Evolutionary conservation across 64 coral and sea anemone genomes (phyloP), one percentile per base, ranked within the genome.

Genomic region (Dendronephthya gigantea): DNA sequence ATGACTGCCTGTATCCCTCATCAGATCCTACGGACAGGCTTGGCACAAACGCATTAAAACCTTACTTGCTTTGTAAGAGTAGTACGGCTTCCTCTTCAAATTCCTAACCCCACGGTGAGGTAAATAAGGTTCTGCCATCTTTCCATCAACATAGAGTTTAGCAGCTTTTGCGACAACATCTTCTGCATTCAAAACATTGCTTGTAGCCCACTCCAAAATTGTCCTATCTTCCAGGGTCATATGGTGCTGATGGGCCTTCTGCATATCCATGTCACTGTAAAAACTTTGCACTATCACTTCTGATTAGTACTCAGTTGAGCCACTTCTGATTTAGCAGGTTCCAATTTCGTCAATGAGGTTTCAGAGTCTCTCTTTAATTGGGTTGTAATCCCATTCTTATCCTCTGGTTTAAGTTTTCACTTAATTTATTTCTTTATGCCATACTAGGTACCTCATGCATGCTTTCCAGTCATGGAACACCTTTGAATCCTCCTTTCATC

Each of bases 401-500:
- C 31, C 13, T 16, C 16, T 76, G 13, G 69, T 32, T 6, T 7
- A 76, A 30, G 35, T 76, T 76, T 76, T 12, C 28, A 76, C n/a
- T n/a, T n/a, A n/a, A 15, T 33, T 76, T 30, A 76, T 76, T 76
- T 76, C 69, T 30, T 32, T 76, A 76, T 76, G 13, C 69, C 69
- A 76, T 35, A 76, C 25, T 12, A 76, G 69, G 69, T 33, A 76
- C 25, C 34, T 76, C 35, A 76, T 7, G n/a, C 4, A 76, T 33
- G 69, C 69, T 76, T 76, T 76, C 69, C 29, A 76, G 31, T 76
- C 69, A 7, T 38, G 69, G 31, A 76, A 76, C 69, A 76, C 69
- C 34, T 76, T 76, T 12, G 35, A 76, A 30, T 76, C 69, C 13
- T 33, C 69, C 17, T n/a, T n/a, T n/a, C 11, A 76, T 76, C 69